phyloP scores from a whole-genome alignment of 2,888 invertebrate genomes.

The Polyommatus icarus region DNA sequence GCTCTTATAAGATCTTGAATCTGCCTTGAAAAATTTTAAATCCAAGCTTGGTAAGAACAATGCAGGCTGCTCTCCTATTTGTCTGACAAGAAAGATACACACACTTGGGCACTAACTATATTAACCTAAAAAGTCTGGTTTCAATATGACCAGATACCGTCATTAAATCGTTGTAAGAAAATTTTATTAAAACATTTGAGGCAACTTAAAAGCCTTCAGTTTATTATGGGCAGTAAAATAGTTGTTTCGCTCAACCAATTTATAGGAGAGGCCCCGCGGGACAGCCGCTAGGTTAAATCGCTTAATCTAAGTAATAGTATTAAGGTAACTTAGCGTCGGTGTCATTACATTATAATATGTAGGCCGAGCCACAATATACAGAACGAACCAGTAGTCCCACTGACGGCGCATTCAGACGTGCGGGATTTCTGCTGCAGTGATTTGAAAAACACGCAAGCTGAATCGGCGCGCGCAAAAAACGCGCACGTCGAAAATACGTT shows the following conservation, averaged over 20 bases:
- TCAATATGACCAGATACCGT: no score
- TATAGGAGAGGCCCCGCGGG: constrained; percentile 13
- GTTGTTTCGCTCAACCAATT: constrained; percentile 22
- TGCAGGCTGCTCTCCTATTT: not conserved
- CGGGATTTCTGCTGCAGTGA: no score
- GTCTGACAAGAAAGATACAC: not conserved
- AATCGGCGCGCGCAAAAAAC: no score
- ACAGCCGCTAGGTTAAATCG: constrained; percentile 17
- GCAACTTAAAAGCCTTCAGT: constrained; percentile 4
- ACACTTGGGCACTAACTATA: no score
- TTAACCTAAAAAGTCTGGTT: no score
- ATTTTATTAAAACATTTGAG: not conserved
- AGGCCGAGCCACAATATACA: not conserved
- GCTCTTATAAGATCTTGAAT: not conserved
- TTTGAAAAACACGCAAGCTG: no score
- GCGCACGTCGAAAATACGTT: no score
- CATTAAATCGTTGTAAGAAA: not conserved
- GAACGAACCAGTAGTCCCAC: no score
- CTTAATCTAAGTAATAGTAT: constrained; percentile 29
- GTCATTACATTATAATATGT: constrained; percentile 25
- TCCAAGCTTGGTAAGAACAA: not conserved
- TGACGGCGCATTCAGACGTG: no score
- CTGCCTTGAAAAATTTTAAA: not conserved
- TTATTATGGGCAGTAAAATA: constrained; percentile 24
- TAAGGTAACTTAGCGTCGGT: not conserved